Evolutionary conservation across 1,140 invertebrate genomes (phyloP), one percentile per base, ranked within the genome.

Genomic region (Drosophila ohnishii): DNA sequence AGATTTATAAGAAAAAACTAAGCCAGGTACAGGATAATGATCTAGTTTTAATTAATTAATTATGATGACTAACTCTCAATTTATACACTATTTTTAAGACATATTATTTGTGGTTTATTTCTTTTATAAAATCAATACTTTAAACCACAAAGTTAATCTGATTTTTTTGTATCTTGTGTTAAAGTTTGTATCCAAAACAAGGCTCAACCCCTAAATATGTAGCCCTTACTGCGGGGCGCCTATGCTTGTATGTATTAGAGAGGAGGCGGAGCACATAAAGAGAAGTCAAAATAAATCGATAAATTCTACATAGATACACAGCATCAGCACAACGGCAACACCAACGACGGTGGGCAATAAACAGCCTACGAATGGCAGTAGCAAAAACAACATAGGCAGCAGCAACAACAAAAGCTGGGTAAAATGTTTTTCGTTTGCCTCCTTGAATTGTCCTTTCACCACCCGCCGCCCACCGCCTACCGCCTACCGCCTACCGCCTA

Each of bases 211-310:
- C 34, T 25, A 37, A 5, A 9, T 37, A 14, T 22, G 51, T 10
- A 22, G 11, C 11, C 35, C 55, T 35, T 39, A 22, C 7, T 32
- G 6, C 51, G 19, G 51, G 42, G 39, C 61, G 61, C 56, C 61
- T 22, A 39, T 64, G 61, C 14, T 28, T 57, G 62, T 65, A 78
- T 75, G 71, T 83, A 64, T 71, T 78, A 69, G 65, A 60, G 61
- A 63, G 51, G 34, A 62, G 67, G 66, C 57, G 40, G 62, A 77
- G 65, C 74, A 76, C 66, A 78, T 73, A 78, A 78, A 78, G 69
- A 65, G 74, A 89, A 88, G 85, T 84, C 85, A 89, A 88, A 88
- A 88, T 84, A 89, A 88, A 88, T 89, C 84, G 85, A 88, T 88
- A 88, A 73, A 78, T 89, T 67, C 59, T 84, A 85, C 56, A 75